Evolutionary conservation across 1,140 invertebrate species (phyloP).

Genomic region (Caerostris darwini): DNA sequence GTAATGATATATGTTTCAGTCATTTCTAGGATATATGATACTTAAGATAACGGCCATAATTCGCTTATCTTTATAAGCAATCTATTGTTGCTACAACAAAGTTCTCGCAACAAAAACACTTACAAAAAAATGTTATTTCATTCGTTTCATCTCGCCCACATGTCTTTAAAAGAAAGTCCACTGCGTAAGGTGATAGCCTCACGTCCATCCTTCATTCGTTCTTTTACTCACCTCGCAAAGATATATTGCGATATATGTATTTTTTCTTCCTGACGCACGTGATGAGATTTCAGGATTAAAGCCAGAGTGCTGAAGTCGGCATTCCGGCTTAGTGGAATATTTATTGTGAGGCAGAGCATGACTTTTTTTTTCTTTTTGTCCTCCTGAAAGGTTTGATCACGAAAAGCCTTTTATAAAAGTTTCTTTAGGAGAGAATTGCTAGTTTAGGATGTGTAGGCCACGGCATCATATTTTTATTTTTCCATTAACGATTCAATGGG

Average conservation of each 20-base stretch:
- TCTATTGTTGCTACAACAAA: not conserved
- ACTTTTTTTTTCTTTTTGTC: constrained; percentile 1
- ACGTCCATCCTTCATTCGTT: constrained; percentile 45
- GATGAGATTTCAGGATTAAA: constrained; percentile 68
- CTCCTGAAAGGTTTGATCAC: constrained; percentile 60
- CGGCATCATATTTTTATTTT: constrained; percentile 11
- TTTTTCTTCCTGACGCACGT: constrained; percentile 55
- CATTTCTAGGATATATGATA: too few relatives aligned
- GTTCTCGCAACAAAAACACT: not conserved
- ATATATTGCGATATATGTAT: constrained; percentile 68
- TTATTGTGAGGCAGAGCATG: constrained; percentile 58
- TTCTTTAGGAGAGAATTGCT: constrained; percentile 30
- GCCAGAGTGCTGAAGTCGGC: constrained; percentile 64
- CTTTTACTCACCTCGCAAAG: constrained; percentile 32
- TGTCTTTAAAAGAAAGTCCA: constrained; percentile 7
- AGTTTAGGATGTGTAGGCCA: constrained; percentile 4
- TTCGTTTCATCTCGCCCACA: not conserved
- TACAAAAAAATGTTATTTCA: not conserved
- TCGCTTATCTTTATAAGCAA: too few relatives aligned
- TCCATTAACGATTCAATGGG: not conserved
- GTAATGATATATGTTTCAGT: too few relatives aligned
- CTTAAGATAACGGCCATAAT: too few relatives aligned
- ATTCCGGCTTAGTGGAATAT: constrained; percentile 71
- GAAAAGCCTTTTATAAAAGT: constrained; percentile 58
- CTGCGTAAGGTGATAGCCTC: constrained; percentile 3